Percentiles rank a stretch among this genome's conserved stretches.
These are phyloP conservation scores for Tonatia bakeri DNA, from an alignment of 2,113 vertebrate species.

Conservation along the genomic window DNA sequence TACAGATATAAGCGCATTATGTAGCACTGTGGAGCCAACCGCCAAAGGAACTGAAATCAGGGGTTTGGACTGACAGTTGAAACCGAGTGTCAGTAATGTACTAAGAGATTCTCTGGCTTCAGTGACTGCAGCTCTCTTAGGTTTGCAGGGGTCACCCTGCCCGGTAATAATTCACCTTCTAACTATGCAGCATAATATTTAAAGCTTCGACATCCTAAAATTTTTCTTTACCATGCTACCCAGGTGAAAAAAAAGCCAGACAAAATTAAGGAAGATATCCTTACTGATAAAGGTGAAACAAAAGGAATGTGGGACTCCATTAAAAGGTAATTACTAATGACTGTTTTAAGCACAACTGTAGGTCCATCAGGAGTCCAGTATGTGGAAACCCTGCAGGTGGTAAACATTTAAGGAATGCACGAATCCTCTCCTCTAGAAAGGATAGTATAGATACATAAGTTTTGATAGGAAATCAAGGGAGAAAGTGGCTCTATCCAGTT, in stretches of 20 bases:
- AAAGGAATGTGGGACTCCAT: conserved; percentile 72
- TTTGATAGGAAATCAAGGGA: background rate
- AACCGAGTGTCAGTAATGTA: background rate
- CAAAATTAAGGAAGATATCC: conserved; percentile 82
- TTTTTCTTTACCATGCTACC: conserved; percentile 49
- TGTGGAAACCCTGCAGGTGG: background rate
- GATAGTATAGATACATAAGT: background rate
- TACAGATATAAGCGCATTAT: background rate
- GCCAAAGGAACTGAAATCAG: background rate
- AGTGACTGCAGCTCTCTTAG: background rate
- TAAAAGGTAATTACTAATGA: conserved; percentile 78
- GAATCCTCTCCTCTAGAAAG: background rate
- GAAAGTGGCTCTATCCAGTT: background rate
- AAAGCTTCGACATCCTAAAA: conserved; percentile 3
- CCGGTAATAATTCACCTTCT: background rate
- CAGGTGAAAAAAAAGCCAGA: conserved; percentile 83
- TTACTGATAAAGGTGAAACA: conserved; percentile 69
- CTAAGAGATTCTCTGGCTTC: background rate
- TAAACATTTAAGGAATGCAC: background rate
- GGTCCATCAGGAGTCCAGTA: background rate
- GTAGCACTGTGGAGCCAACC: background rate
- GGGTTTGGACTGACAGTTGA: background rate
- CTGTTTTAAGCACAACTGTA: background rate
- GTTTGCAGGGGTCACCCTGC: background rate
- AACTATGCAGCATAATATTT: background rate